Base-by-base conservation (phyloP, 2,113 vertebrate species). In the Tetraodon nigroviridis region DNA sequence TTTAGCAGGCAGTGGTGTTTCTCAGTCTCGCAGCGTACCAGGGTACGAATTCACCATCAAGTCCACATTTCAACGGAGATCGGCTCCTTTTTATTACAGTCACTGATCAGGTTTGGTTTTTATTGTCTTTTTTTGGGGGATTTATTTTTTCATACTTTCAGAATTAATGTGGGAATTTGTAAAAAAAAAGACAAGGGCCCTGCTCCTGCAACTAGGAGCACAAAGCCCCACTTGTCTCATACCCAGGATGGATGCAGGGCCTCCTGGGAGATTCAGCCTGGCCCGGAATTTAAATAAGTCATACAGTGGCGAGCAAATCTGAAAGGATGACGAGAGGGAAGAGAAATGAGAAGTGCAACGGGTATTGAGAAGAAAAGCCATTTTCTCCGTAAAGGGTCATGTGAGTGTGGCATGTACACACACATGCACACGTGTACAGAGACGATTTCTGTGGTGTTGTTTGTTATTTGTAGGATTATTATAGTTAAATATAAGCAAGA, bases 271-370 rank as follows among this genome's bases (percentile, higher is more conserved):
- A 61, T 54, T 69, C 51, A 20, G 75, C 27, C 62, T 40, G 63
- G 66, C 77, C 73, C 21, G 69, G 83, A 82, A 86, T 88, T 81
- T 82, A 83, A 88, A 88, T 83, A 75, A 81, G 75, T 62, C 60
- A 70, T 80, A 81, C 72, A 81, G 82, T 79, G 81, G 59, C 6
- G 48, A 69, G 73, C 44, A 56, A 63, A 76, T 64, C 69, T 64
- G 67, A 70, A 52, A 71, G 58, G 56, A 71, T 61, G 60, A 72
- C 44, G 61, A 73, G 52, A 69, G 69, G 1, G 17, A 5, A 20
- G 18, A 74, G 53, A 74, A 64, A 67, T 49, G 68, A 71, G 58
- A 57, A 64, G 58, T 27, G 18, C 69, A 64, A 66, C 65, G 65
- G 51, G 37, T 68, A 58, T 70, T 64, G 32, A 37, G 50, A 71